Evolutionary conservation across 1,140 invertebrate species (phyloP).

Genomic region (Portunus trituberculatus): DNA sequence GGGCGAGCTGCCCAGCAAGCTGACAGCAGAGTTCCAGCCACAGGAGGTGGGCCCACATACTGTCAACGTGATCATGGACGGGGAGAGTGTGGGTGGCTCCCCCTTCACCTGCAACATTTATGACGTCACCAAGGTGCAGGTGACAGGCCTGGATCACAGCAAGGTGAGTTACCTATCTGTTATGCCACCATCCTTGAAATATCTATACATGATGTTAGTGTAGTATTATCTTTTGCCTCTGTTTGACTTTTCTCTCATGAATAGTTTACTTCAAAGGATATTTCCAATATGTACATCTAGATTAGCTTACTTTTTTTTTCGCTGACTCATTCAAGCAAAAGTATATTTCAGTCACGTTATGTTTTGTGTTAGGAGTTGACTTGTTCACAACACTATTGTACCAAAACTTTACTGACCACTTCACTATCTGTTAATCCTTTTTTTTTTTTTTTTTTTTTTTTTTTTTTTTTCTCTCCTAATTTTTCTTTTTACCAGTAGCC

Average conservation of each 20-base stretch:
- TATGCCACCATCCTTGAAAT: not conserved
- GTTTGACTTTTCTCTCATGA: no score
- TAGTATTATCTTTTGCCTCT: no score
- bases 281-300: no score
- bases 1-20: conserved; percentile 84
- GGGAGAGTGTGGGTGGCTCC: conserved; percentile 92
- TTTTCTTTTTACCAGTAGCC: not conserved
- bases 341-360: no score
- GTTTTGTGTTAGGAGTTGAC: not conserved
- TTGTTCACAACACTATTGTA: not conserved
- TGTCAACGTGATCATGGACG: conserved; percentile 89
- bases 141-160: conserved; percentile 86
- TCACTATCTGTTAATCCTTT: not conserved
- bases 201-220: not conserved
- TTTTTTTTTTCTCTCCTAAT: not conserved
- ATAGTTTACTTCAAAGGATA: no score
- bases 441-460: not conserved
- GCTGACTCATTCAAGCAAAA: no score
- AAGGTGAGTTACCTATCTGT: conserved; percentile 80
- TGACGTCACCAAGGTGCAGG: conserved; percentile 91
- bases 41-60: conserved; percentile 92
- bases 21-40: conserved; percentile 89
- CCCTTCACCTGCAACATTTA: conserved; percentile 96
- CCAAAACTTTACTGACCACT: not conserved
- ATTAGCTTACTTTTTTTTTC: not conserved